A percentile compares a stretch with the other conserved stretches of the same genome.
Evolutionary conservation across 2,113 vertebrate genomes (phyloP).

Genomic region (Corythoichthys intestinalis): DNA sequence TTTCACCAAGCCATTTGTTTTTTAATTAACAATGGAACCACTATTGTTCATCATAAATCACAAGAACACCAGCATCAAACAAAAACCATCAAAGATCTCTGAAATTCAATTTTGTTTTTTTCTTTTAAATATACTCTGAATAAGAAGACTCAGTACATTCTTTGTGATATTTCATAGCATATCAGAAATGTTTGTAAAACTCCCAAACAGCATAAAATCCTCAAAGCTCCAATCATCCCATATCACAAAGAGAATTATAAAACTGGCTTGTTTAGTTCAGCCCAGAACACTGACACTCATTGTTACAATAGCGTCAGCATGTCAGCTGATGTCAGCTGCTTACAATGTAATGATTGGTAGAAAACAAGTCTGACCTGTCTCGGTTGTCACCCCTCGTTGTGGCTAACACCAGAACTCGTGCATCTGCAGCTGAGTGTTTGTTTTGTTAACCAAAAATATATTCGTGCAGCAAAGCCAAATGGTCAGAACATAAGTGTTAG

Average conservation of each 20-base stretch:
- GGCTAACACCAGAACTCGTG: background rate
- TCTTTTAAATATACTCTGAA: background rate
- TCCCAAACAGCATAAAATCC: background rate
- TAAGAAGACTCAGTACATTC: background rate
- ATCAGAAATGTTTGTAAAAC: background rate
- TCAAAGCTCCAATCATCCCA: background rate
- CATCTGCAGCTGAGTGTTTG: slow-evolving; percentile 2
- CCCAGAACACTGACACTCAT: slow-evolving; percentile 2
- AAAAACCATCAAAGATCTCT: background rate
- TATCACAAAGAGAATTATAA: background rate
- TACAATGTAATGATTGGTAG: background rate
- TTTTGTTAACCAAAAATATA: background rate
- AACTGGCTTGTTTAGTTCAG: slow-evolving; percentile 3
- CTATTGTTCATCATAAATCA: background rate
- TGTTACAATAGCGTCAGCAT: background rate
- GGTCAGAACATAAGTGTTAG: background rate
- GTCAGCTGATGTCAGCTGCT: slow-evolving; percentile 30
- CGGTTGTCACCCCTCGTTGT: background rate
- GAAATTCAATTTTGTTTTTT: background rate
- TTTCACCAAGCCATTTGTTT: background rate
- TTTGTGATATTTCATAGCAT: background rate
- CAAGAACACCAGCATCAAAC: background rate
- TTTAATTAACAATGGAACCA: background rate
- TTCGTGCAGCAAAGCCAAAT: background rate
- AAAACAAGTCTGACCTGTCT: slow-evolving; percentile 31